phyloP scores from a whole-genome alignment of 1,140 invertebrate genomes.

The Lordiphosa stackelbergi region DNA sequence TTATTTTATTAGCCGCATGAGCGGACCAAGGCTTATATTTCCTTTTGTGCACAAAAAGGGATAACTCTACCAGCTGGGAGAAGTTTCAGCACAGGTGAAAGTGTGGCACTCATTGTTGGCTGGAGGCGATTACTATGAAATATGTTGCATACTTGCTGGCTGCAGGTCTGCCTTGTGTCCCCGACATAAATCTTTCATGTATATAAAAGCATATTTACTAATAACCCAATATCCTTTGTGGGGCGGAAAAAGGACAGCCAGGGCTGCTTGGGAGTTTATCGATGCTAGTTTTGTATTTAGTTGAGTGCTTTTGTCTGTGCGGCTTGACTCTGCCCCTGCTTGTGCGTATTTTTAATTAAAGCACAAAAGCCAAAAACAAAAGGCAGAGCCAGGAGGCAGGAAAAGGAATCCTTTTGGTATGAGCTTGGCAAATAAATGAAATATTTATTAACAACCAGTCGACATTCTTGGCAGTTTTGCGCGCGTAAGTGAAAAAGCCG shows the following conservation, averaged over 20 bases:
- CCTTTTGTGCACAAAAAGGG: slow-evolving; percentile 47
- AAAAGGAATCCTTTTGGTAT: slow-evolving; percentile 34
- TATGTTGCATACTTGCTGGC: slow-evolving; percentile 53
- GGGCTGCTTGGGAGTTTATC: slow-evolving; percentile 29
- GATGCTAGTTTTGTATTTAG: slow-evolving; percentile 61
- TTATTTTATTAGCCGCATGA: slow-evolving; percentile 72
- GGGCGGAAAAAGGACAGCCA: slow-evolving; percentile 48
- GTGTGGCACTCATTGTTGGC: slow-evolving; percentile 57
- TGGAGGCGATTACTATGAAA: slow-evolving; percentile 68
- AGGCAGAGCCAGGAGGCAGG: slow-evolving; percentile 11
- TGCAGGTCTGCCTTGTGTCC: slow-evolving; percentile 20
- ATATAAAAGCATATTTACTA: slow-evolving; percentile 70
- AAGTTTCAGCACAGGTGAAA: slow-evolving; percentile 38
- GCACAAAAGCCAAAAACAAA: slow-evolving; percentile 69
- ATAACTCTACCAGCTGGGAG: slow-evolving; percentile 36
- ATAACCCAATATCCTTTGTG: slow-evolving; percentile 69
- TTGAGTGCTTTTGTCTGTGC: slow-evolving; percentile 57
- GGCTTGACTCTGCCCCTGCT: slow-evolving; percentile 50
- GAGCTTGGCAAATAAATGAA: slow-evolving; percentile 66
- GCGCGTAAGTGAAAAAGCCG: not conserved
- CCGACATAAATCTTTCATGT: slow-evolving; percentile 69
- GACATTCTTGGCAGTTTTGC: slow-evolving; percentile 64
- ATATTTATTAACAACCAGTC: slow-evolving; percentile 71
- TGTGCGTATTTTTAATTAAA: slow-evolving; percentile 72
- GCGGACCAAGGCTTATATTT: slow-evolving; percentile 42